Percentiles rank a stretch among this genome's conserved stretches.
Evolutionary conservation across 2,888 invertebrate genomes (phyloP).

Genomic region (Unio pictorum): DNA sequence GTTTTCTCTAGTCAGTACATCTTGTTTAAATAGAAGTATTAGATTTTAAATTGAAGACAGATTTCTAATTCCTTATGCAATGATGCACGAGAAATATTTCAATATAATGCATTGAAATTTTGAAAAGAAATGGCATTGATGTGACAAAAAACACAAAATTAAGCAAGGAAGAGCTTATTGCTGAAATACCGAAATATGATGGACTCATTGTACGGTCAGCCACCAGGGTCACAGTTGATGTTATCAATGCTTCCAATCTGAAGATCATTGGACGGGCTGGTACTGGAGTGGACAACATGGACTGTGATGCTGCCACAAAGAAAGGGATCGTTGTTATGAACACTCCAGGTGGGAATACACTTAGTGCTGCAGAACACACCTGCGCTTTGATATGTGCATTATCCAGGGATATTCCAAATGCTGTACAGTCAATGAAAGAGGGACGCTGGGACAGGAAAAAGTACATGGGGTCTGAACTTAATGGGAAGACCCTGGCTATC

Average conservation of each 20-base stretch:
- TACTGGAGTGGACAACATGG: constrained; percentile 98
- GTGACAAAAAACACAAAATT: too few relatives aligned
- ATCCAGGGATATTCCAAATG: constrained; percentile 74
- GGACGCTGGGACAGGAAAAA: constrained; percentile 95
- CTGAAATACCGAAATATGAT: constrained; percentile 92
- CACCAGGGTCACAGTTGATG: constrained; percentile 91
- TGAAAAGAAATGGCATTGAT: too few relatives aligned
- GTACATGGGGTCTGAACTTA: constrained; percentile 88
- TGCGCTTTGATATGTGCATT: constrained; percentile 89
- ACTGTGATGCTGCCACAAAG: constrained; percentile 87
- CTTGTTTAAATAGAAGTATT: too few relatives aligned
- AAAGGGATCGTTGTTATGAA: constrained; percentile 93
- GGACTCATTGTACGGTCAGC: constrained; percentile 94
- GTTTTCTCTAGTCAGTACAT: too few relatives aligned
- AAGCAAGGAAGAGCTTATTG: too few relatives aligned
- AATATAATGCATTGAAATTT: too few relatives aligned
- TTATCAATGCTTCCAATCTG: constrained; percentile 81
- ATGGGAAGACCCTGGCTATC: constrained; percentile 92
- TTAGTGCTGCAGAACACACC: constrained; percentile 97
- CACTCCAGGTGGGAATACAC: constrained; percentile 90
- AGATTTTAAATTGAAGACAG: too few relatives aligned
- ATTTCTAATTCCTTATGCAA: too few relatives aligned
- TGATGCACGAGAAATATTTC: too few relatives aligned
- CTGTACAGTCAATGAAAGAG: constrained; percentile 82
- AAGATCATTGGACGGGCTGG: constrained; percentile 97